Conservation (phyloP, 2,113 vertebrate genomes). For the Passer domesticus region DNA sequence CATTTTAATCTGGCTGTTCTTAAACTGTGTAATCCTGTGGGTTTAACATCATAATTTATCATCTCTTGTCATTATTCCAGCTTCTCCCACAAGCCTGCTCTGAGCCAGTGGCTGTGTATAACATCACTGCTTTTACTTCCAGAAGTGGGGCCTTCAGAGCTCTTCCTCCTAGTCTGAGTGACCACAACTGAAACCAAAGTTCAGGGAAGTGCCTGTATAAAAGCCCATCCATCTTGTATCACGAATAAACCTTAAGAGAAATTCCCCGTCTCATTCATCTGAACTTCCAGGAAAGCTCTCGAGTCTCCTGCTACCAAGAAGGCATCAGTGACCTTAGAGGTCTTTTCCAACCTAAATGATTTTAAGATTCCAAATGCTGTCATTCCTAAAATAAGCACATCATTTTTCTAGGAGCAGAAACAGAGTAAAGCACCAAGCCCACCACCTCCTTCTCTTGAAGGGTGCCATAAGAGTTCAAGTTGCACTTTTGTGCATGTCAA, state of each 20-base stretch:
- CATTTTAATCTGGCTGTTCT: background rate
- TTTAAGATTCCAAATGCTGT: background rate
- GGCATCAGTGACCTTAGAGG: background rate
- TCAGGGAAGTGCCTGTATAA: background rate
- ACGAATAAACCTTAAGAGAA: background rate
- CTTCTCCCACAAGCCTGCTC: background rate
- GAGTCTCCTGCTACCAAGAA: background rate
- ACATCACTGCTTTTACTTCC: background rate
- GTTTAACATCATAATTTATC: background rate
- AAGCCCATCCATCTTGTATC: background rate
- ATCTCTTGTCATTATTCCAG: background rate
- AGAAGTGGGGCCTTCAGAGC: background rate
- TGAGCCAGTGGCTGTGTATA: background rate
- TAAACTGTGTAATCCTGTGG: background rate
- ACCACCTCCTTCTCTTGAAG: background rate
- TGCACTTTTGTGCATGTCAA: accelerated
- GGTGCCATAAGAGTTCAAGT: background rate
- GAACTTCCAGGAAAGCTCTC: background rate
- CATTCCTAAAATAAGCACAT: background rate
- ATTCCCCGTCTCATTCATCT: background rate
- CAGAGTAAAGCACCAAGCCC: background rate
- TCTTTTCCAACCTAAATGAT: background rate
- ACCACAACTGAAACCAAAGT: background rate
- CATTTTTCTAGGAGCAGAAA: background rate
- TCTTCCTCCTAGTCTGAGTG: background rate